Conservation (phyloP, 2,797 vertebrate species). For the Strix occidentalis region DNA sequence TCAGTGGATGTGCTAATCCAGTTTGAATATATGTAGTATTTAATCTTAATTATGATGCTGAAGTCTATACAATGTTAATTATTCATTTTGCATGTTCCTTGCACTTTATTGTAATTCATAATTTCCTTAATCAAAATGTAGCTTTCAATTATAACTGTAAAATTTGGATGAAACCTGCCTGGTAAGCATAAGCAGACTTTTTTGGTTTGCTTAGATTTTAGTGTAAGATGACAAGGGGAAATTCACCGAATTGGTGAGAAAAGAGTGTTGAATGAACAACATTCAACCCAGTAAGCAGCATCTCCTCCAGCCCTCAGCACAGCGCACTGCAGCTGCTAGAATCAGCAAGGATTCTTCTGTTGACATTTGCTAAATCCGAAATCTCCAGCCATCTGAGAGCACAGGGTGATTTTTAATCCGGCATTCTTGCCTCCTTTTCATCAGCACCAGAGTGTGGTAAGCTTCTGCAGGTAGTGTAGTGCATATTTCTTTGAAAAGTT, state of each 20-base stretch:
- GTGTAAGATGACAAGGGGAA: not conserved
- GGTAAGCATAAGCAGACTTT: constrained; percentile 24
- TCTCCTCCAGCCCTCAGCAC: not conserved
- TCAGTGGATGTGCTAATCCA: constrained; percentile 78
- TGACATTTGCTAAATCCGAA: not conserved
- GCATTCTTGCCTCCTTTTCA: not conserved
- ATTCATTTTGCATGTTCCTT: constrained; percentile 79
- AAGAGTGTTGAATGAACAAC: not conserved
- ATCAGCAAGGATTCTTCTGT: not conserved
- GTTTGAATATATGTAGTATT: constrained; percentile 78
- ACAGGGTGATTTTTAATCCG: not conserved
- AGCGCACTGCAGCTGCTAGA: accelerated
- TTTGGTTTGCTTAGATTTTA: not conserved
- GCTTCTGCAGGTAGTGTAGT: not conserved
- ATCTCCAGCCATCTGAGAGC: not conserved
- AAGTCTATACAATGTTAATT: constrained; percentile 82
- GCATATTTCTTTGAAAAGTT: not conserved
- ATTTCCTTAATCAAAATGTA: constrained; percentile 81
- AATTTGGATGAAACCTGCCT: constrained; percentile 67
- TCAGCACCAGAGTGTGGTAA: not conserved
- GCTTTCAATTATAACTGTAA: constrained; percentile 78
- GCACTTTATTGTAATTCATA: constrained; percentile 78
- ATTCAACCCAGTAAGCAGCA: not conserved
- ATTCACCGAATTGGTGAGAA: not conserved
- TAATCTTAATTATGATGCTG: constrained; percentile 82